Conservation (phyloP, 2,113 vertebrate species). For the Solea senegalensis region DNA sequence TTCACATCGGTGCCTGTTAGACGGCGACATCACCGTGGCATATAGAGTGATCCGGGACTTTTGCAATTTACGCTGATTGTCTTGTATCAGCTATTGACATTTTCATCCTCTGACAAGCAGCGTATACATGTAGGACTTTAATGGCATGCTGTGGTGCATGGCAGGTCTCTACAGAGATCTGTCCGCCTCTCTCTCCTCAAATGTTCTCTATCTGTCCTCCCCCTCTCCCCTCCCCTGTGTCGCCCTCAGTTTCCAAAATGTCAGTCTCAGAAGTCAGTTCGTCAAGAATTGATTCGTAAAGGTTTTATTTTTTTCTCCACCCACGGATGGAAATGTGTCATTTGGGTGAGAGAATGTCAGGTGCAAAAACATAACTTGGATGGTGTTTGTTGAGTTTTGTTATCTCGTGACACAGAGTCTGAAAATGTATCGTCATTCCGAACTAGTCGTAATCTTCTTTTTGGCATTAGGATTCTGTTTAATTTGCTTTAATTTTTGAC, state of each 20-base stretch:
- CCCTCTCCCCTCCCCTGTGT: background rate
- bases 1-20: slow-evolving; percentile 42
- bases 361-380: background rate
- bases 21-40: background rate
- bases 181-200: slow-evolving; percentile 27
- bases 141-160: slow-evolving; percentile 5
- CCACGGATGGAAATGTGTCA: no score
- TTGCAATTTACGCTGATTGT: slow-evolving; percentile 28
- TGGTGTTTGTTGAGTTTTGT: no score
- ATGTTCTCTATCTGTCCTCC: slow-evolving; percentile 21
- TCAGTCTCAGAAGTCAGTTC: slow-evolving; percentile 42
- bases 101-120: slow-evolving; percentile 44
- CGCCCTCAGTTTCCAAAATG: slow-evolving; percentile 23
- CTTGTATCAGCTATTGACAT: slow-evolving; percentile 45
- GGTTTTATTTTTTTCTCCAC: slow-evolving; percentile 14
- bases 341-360: background rate
- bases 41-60: background rate
- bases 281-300: background rate
- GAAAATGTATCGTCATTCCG: no score
- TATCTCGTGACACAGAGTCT: no score
- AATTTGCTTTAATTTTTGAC: no score
- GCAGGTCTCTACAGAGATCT: slow-evolving; percentile 30
- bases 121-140: slow-evolving; percentile 10
- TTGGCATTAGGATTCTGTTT: no score
- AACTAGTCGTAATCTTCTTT: no score